A percentile compares a stretch with the other conserved stretches of the same genome.
Evolutionary conservation across 2,888 invertebrate genomes (phyloP).

Genomic region (Pyrrhia umbra): DNA sequence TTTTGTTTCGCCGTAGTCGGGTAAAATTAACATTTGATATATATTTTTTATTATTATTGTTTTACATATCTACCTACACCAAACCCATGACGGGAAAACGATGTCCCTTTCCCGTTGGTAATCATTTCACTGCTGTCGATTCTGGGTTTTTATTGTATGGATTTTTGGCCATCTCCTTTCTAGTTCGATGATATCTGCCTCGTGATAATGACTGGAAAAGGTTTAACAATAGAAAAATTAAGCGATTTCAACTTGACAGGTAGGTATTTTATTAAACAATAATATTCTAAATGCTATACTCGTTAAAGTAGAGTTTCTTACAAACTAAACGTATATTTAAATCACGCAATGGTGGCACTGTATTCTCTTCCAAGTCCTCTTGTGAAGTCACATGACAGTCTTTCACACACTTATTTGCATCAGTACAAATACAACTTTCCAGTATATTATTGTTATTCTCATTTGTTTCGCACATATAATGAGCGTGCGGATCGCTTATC

Average conservation of each 20-base stretch:
- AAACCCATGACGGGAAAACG: too few species aligned
- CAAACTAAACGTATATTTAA: constrained; percentile 93
- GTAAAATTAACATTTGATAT: too few species aligned
- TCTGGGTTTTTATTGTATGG: too few species aligned
- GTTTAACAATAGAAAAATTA: too few species aligned
- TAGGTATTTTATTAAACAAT: constrained; percentile 23
- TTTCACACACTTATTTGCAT: constrained; percentile 85
- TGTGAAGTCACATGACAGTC: constrained; percentile 76
- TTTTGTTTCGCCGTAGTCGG: too few species aligned
- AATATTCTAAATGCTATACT: constrained; percentile 46
- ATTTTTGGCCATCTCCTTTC: too few species aligned
- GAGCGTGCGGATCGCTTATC: constrained; percentile 90
- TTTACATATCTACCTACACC: too few species aligned
- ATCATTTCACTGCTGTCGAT: too few species aligned
- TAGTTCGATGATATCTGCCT: too few species aligned
- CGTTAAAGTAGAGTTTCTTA: constrained; percentile 84
- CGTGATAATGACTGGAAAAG: too few species aligned
- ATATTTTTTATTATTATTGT: too few species aligned
- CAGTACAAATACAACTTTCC: constrained; percentile 85
- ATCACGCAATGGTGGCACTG: constrained; percentile 92
- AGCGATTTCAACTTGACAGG: neutral
- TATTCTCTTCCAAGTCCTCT: constrained; percentile 76
- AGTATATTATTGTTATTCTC: constrained; percentile 52
- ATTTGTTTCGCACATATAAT: constrained; percentile 67
- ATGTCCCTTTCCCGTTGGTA: too few species aligned